Conservation (phyloP, 2,797 vertebrate species). For the Hoplostethus mediterraneus region DNA sequence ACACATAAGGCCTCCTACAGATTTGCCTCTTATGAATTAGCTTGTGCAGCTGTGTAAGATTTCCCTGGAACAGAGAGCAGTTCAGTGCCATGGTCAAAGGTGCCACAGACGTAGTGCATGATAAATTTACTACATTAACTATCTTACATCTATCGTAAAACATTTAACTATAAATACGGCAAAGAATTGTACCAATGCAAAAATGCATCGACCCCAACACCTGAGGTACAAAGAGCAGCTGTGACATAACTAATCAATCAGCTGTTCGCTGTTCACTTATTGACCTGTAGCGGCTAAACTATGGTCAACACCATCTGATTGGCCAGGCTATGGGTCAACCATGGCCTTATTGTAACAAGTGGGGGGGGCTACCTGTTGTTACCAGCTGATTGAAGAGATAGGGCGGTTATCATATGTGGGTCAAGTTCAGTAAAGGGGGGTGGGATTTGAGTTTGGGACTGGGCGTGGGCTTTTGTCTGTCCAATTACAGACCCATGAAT, state of each 20-base stretch:
- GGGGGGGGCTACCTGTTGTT: constrained; percentile 1
- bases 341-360: constrained; percentile 19
- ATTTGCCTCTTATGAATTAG: not conserved
- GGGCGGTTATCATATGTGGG: constrained; percentile 60
- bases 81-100: too few relatives aligned
- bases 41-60: not conserved
- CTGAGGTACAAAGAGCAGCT: too few relatives aligned
- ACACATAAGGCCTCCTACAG: too few relatives aligned
- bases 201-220: too few relatives aligned
- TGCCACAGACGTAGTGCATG: too few relatives aligned
- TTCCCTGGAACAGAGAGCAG: too few relatives aligned
- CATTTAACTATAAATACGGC: too few relatives aligned
- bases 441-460: constrained; percentile 19
- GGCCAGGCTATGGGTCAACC: constrained; percentile 9
- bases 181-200: too few relatives aligned
- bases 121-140: too few relatives aligned
- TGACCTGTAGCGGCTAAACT: constrained; percentile 41
- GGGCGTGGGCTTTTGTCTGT: constrained; percentile 47
- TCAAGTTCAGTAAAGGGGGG: constrained; percentile 40
- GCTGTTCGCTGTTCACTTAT: too few relatives aligned
- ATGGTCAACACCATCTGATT: constrained; percentile 19
- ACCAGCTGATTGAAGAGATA: constrained; percentile 44
- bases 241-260: not conserved
- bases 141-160: too few relatives aligned
- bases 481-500: constrained; percentile 64